Evolutionary conservation across 2,888 invertebrate genomes (phyloP).

Genomic region (Athalia cordata): DNA sequence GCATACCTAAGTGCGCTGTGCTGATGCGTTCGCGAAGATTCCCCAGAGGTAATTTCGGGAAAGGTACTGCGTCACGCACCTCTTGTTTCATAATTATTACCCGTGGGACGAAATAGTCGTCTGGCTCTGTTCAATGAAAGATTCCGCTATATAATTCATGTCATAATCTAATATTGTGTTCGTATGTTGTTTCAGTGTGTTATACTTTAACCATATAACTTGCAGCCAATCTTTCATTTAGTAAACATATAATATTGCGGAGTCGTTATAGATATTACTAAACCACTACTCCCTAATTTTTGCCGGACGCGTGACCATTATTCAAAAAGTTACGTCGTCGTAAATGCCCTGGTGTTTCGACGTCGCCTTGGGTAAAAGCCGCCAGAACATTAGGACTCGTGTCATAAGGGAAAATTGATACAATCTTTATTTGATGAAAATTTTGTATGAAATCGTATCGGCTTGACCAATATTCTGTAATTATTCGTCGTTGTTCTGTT

Average conservation of each 20-base stretch:
- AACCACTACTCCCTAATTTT: too few species aligned
- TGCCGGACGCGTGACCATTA: too few species aligned
- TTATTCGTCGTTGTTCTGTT: too few species aligned
- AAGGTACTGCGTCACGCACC: background rate
- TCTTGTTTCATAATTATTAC: slow-evolving; percentile 1
- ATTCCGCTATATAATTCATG: slow-evolving; percentile 7
- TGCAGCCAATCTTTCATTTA: background rate
- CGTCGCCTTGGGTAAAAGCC: too few species aligned
- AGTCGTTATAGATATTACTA: too few species aligned
- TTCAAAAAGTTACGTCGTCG: too few species aligned
- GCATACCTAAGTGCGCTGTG: background rate
- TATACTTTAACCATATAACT: background rate
- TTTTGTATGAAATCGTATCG: too few species aligned
- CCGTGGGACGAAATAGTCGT: background rate
- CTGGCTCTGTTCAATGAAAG: slow-evolving; percentile 9
- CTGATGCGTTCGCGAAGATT: background rate
- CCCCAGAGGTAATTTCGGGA: background rate
- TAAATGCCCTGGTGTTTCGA: too few species aligned
- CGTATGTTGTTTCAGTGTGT: background rate
- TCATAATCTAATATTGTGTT: background rate
- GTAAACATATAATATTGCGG: background rate
- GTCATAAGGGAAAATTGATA: too few species aligned
- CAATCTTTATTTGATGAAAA: too few species aligned
- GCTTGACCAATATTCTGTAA: too few species aligned
- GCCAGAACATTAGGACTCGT: too few species aligned